Evolutionary conservation across 2,888 invertebrate species (phyloP).

Genomic region (Lymantria dispar): DNA sequence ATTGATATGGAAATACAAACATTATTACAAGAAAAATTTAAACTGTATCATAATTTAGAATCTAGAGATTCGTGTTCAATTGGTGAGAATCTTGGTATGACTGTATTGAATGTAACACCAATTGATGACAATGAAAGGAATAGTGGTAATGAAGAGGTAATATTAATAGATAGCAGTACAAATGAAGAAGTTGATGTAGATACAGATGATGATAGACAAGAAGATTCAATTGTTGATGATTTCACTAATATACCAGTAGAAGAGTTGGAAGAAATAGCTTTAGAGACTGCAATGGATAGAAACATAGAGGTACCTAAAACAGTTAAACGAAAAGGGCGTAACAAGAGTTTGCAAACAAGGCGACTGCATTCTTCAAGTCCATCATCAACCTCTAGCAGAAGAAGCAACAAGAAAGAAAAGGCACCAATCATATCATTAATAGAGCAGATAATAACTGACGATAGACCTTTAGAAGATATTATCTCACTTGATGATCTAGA

Average conservation of each 20-base stretch:
- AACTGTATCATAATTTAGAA: constrained; percentile 78
- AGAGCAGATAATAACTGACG: constrained; percentile 70
- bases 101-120: constrained; percentile 61
- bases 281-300: constrained; percentile 49
- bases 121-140: constrained; percentile 25
- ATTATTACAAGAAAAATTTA: constrained; percentile 81
- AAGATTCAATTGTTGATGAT: constrained; percentile 61
- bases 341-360: constrained; percentile 37
- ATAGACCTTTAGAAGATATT: constrained; percentile 68
- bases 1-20: constrained; percentile 83
- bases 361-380: constrained; percentile 51
- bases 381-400: constrained; percentile 31
- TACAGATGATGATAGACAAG: constrained; percentile 21
- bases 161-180: neutral
- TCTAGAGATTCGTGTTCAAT: constrained; percentile 49
- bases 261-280: constrained; percentile 67
- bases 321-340: constrained; percentile 39
- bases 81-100: constrained; percentile 64
- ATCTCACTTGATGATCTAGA: constrained; percentile 68
- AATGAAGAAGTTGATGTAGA: constrained; percentile 8
- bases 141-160: neutral
- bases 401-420: constrained; percentile 44
- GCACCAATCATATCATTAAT: constrained; percentile 68
- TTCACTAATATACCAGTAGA: constrained; percentile 69
- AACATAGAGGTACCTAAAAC: constrained; percentile 23